These are phyloP conservation scores for Copidosoma floridanum DNA, from an alignment of 1,140 invertebrate genomes.

Conservation along the genomic window DNA sequence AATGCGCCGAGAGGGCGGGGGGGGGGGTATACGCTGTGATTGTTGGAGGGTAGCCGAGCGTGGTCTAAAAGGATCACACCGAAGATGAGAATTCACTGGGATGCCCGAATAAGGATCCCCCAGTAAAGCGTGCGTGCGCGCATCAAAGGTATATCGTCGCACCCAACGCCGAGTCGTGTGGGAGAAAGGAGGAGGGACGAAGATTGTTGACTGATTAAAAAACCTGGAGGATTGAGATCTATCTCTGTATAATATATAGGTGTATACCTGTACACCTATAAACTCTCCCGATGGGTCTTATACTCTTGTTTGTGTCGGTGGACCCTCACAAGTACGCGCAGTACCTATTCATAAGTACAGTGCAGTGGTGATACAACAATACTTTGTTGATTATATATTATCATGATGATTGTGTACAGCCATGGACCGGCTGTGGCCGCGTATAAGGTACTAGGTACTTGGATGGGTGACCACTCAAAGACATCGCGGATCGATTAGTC, in stretches of 20 bases:
- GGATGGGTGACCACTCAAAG: too few species aligned
- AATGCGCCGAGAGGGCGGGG: neutral
- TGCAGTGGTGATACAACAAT: too few species aligned
- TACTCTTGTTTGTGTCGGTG: neutral
- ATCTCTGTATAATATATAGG: neutral
- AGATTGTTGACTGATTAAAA: neutral
- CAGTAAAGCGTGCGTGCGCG: constrained; percentile 1
- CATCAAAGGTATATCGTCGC: neutral
- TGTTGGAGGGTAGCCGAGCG: constrained; percentile 55
- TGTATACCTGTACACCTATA: neutral
- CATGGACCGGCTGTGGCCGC: too few species aligned
- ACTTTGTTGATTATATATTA: too few species aligned
- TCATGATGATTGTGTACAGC: neutral
- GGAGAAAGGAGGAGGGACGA: too few species aligned
- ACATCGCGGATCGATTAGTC: too few species aligned
- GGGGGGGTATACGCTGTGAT: constrained; percentile 10
- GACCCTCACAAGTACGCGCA: neutral
- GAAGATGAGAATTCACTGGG: too few species aligned
- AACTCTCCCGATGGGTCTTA: neutral
- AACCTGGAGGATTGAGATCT: neutral
- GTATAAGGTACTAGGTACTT: too few species aligned
- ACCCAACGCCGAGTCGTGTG: too few species aligned
- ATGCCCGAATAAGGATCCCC: too few species aligned
- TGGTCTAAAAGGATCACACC: constrained; percentile 52
- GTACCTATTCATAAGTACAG: neutral